Base-by-base conservation (phyloP, 2,113 vertebrate genomes). In the Cnemophilus loriae region DNA sequence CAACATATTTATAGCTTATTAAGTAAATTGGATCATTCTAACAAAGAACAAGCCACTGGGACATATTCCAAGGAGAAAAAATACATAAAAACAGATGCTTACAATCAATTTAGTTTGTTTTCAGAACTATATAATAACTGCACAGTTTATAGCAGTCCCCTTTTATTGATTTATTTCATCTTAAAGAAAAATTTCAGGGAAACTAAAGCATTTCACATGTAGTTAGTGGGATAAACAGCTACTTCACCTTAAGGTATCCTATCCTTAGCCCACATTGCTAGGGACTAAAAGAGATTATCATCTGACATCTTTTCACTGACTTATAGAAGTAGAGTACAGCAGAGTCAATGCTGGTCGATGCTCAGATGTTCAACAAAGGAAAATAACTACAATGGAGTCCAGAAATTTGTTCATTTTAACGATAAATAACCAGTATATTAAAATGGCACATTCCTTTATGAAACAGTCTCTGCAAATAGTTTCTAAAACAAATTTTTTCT, bases 1-100 rank as follows among this genome's bases (percentile, higher is more conserved):
- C 57, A 90, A 94, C 71, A 73, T 96, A 95, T 96, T 96, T 95
- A 95, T 95, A 90, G 92, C 82, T 96, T 96, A 96, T 95, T 95
- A 95, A 93, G 83, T 94, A 96, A 93, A 96, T 24, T 19, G 50
- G 95, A 94, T 90, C 87, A 52, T 94, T 96, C 70, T 90, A 93
- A 93, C 92, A 94, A 94, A 96, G 74, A 93, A 89, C 59, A 89
- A 87, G 39, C 85, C 83, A 96, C 74, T 90, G 95, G 89, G 87
- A 96, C 67, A 67, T 80, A 94, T 89, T 95, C 89, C 77, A 94
- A 83, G 63, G 47, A 92, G 84, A 85, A 92, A 95, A 95, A 95
- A 84, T 49, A 93, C 87, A 87, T 92, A 84, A 94, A 95, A 93
- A 0, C 86, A 91, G 95, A 89, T 77, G 90, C 53, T 95, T 87